These are phyloP conservation scores for Rhagium mordax DNA, from an alignment of 2,888 invertebrate species.

Conservation along the genomic window DNA sequence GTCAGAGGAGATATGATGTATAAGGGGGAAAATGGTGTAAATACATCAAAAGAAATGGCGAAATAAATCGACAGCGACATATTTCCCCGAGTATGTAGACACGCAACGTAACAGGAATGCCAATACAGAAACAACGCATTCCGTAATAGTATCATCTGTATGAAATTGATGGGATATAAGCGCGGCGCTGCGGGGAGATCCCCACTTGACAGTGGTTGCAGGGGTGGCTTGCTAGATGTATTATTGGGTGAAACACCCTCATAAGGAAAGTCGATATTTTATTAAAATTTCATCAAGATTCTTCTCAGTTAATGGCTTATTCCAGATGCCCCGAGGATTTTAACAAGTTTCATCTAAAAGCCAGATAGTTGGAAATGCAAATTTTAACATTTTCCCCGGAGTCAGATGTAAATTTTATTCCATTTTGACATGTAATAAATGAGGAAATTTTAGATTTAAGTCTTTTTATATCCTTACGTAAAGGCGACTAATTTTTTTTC, in stretches of 20 bases:
- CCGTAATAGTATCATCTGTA: conserved; percentile 15
- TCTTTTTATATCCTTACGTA: not conserved
- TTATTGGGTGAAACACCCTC: conserved; percentile 10
- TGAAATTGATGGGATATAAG: conserved; percentile 18
- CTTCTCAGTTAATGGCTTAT: conserved; percentile 8
- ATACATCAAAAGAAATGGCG: not conserved
- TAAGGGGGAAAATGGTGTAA: conserved; percentile 1
- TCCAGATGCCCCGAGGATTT: not conserved
- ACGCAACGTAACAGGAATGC: not conserved
- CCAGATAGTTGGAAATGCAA: not conserved
- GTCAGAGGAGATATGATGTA: not conserved
- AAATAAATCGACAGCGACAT: conserved; percentile 1
- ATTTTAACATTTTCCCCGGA: not conserved
- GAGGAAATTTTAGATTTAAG: not conserved
- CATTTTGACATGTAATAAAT: not conserved
- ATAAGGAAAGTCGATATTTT: conserved; percentile 21
- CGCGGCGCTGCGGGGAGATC: not conserved
- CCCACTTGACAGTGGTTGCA: not conserved
- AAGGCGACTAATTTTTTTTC: too few species aligned
- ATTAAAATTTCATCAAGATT: conserved; percentile 35
- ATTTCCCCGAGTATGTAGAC: conserved; percentile 1
- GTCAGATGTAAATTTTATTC: not conserved
- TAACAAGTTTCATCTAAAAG: not conserved
- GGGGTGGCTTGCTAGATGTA: conserved; percentile 3
- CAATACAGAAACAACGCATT: conserved; percentile 11